Evolutionary conservation across 2,888 invertebrate species (phyloP).

Genomic region (Euspilapteryx auroguttella): DNA sequence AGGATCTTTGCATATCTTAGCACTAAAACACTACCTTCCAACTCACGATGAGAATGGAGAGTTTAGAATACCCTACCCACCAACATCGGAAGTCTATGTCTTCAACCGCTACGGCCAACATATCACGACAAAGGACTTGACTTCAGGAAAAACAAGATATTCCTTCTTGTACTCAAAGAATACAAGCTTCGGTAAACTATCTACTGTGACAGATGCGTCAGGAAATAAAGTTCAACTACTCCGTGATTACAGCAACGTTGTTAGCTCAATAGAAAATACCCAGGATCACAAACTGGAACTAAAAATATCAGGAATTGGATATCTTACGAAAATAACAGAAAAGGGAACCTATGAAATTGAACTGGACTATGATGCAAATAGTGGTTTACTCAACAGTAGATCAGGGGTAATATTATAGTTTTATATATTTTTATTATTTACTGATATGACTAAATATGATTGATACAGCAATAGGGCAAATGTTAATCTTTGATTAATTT

Average conservation of each 20-base stretch:
- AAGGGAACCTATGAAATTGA: constrained; percentile 88
- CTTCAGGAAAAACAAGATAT: constrained; percentile 93
- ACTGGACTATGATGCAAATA: constrained; percentile 87
- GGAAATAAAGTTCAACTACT: constrained; percentile 91
- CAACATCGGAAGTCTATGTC: constrained; percentile 90
- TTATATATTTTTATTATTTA: neutral
- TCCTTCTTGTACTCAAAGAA: constrained; percentile 97
- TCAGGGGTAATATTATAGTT: constrained; percentile 63
- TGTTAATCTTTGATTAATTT: too few species aligned
- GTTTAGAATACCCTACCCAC: constrained; percentile 91
- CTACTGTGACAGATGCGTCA: constrained; percentile 91
- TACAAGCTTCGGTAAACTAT: constrained; percentile 91
- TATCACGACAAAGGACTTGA: constrained; percentile 89
- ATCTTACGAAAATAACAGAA: constrained; percentile 84
- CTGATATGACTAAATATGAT: too few species aligned
- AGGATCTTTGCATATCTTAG: constrained; percentile 82
- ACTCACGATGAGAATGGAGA: constrained; percentile 87
- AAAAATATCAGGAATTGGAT: constrained; percentile 90
- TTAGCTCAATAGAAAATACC: constrained; percentile 91
- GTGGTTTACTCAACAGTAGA: constrained; percentile 82
- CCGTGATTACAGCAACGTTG: constrained; percentile 89
- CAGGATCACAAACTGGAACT: constrained; percentile 92
- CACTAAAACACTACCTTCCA: constrained; percentile 84
- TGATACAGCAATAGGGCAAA: too few species aligned
- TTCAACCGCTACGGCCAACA: constrained; percentile 97